A percentile compares a stretch with the other conserved stretches of the same genome.
Evolutionary conservation across 1,140 invertebrate genomes (phyloP).

Genomic region (Oppia nitens): DNA sequence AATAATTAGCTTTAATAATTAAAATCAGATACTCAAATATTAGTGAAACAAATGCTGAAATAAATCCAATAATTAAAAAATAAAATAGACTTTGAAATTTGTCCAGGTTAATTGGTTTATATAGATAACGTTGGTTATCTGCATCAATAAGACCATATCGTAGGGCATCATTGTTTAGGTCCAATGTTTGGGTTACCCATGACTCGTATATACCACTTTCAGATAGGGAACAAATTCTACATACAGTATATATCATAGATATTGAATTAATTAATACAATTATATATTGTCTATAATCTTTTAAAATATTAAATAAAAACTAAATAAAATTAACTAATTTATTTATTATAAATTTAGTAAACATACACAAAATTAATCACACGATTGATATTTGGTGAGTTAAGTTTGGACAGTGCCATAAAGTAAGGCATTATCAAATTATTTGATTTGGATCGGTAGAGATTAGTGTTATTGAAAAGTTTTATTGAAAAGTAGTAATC

Average conservation of each 20-base stretch:
- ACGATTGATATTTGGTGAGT: conserved; percentile 2
- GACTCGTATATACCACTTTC: conserved; percentile 7
- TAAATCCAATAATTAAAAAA: neutral
- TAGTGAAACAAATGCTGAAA: too few species aligned
- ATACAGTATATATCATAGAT: neutral
- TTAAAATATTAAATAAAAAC: too few species aligned
- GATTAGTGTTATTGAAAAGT: neutral
- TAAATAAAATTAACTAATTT: too few species aligned
- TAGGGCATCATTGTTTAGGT: neutral
- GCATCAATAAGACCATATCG: neutral
- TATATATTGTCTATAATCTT: too few species aligned
- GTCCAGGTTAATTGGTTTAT: neutral
- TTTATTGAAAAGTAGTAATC: neutral
- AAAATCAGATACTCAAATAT: too few species aligned
- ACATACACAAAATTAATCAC: neutral
- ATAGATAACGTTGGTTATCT: neutral
- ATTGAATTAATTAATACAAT: neutral
- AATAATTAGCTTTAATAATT: too few species aligned
- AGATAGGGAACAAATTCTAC: neutral
- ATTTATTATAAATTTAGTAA: neutral
- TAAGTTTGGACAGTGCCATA: neutral
- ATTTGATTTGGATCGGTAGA: neutral
- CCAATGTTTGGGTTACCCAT: neutral
- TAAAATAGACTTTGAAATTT: neutral
- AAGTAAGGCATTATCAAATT: conserved; percentile 5